Base-by-base conservation (phyloP, 2,888 invertebrate genomes). In the Rugalucina vietnamica region DNA sequence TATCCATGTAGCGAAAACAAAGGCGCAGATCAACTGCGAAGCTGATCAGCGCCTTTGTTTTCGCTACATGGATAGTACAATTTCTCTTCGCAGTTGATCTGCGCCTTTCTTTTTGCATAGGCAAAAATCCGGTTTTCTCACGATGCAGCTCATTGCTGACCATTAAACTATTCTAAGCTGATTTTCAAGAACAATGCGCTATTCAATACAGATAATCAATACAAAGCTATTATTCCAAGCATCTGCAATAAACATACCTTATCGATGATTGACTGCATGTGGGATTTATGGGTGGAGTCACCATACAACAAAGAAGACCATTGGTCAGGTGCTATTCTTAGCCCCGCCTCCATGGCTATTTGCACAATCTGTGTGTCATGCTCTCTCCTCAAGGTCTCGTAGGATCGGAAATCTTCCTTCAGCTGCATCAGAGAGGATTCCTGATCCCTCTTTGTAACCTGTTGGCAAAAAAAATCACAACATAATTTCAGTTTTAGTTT, bases 351-450 rank as follows among this genome's bases (percentile, higher is more conserved):
- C 0, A 98, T 98, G 0, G 99, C 99, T 86, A 99, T 99, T 95
- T 99, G 98, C 4, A 99, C 99, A 90, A 99, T 99, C 95, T 99
- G 99, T 14, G 99, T 98, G 95, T 99, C 99, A 94, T 99, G 99
- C 93, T 99, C 99, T 0, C 98, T 96, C 10, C 99, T 96, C 77
- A 99, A 95, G 0, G 98, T 97, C 91, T 99, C 99, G 94, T 99
- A 99, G 0, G 97, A 97, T 24, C 99, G 96, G 94, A 98, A 99
- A 94, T 99, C 99, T 92, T 99, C 98, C 94, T 99, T 98, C 27
- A 99, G 95, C 95, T 99, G 98, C 99, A 99, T 99, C 85, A 99
- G 95, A 0, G 99, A 99, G 0, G 99, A 99, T 95, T 99, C 98
- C 39, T 98, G 98, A 92, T 99, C 99, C 69, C 99, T 96, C 95